Conservation (phyloP, 2,888 invertebrate species). For the Xiphydria camelus region DNA sequence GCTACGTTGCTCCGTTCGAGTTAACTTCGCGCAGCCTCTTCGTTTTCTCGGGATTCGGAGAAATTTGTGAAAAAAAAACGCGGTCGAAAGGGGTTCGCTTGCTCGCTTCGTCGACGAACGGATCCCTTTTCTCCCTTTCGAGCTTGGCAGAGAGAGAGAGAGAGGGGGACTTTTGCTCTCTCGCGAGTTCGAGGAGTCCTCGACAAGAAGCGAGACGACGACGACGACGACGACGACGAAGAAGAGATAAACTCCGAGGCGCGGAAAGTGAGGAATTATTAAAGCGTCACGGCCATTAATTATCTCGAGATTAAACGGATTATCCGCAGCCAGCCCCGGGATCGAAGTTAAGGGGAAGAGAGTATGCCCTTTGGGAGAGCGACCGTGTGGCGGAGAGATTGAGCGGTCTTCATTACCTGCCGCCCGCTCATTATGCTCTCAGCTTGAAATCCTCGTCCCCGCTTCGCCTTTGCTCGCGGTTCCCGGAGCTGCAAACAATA, state of each 20-base stretch:
- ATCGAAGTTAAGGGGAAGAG: constrained; percentile 29
- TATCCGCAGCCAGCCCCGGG: constrained; percentile 31
- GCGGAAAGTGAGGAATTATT: constrained; percentile 31
- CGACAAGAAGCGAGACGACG: too few relatives aligned
- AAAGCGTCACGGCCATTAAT: constrained; percentile 40
- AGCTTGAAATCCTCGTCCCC: constrained; percentile 37
- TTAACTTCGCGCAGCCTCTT: constrained; percentile 23
- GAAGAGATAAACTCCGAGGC: too few relatives aligned
- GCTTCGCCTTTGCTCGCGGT: constrained; percentile 12
- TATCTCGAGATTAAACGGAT: constrained; percentile 41
- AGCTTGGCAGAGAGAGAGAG: too few relatives aligned
- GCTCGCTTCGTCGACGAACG: constrained; percentile 28
- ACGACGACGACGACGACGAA: too few relatives aligned
- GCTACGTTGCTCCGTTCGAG: constrained; percentile 16
- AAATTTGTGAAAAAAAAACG: constrained; percentile 29
- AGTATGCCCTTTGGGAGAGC: constrained; percentile 28
- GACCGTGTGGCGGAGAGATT: constrained; percentile 37
- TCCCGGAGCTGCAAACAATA: constrained; percentile 12
- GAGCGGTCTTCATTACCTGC: constrained; percentile 50
- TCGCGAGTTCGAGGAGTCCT: too few relatives aligned
- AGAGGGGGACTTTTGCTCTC: too few relatives aligned
- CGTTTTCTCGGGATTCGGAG: constrained; percentile 28
- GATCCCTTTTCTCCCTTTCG: too few relatives aligned
- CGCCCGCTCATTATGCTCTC: constrained; percentile 48
- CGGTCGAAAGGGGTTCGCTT: too few relatives aligned